These are phyloP conservation scores for Ictalurus punctatus DNA, from an alignment of 2,113 vertebrate genomes.

Conservation along the genomic window DNA sequence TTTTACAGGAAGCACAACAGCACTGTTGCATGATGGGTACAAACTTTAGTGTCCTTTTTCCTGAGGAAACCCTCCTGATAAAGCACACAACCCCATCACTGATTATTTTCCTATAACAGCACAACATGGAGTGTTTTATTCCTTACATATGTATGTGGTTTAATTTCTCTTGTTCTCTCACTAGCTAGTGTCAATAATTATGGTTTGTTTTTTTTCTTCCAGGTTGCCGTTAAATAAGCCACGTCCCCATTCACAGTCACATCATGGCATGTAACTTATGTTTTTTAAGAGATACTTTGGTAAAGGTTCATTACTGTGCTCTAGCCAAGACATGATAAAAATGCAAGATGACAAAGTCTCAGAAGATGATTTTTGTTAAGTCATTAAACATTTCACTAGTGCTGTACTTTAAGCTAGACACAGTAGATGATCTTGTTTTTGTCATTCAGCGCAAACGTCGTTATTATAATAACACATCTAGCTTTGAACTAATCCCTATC, in stretches of 20 bases:
- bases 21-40: not conserved
- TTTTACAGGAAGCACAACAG: not conserved
- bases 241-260: not conserved
- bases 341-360: not conserved
- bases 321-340: not conserved
- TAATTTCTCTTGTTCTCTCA: not conserved
- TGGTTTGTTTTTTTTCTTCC: not conserved
- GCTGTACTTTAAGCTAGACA: not conserved
- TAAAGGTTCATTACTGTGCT: not conserved
- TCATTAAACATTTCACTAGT: not conserved
- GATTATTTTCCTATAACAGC: not conserved
- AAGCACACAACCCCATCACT: not conserved
- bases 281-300: not conserved
- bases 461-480: constrained; percentile 63
- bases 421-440: constrained; percentile 22
- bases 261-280: not conserved
- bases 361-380: not conserved
- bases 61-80: not conserved
- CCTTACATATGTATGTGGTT: not conserved
- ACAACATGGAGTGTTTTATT: not conserved
- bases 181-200: not conserved
- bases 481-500: constrained; percentile 71
- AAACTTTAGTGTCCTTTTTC: not conserved
- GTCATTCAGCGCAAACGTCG: constrained; percentile 25
- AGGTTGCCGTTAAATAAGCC: not conserved